Base-by-base conservation (phyloP, 2,797 vertebrate genomes). In the Sebastolobus alascanus region DNA sequence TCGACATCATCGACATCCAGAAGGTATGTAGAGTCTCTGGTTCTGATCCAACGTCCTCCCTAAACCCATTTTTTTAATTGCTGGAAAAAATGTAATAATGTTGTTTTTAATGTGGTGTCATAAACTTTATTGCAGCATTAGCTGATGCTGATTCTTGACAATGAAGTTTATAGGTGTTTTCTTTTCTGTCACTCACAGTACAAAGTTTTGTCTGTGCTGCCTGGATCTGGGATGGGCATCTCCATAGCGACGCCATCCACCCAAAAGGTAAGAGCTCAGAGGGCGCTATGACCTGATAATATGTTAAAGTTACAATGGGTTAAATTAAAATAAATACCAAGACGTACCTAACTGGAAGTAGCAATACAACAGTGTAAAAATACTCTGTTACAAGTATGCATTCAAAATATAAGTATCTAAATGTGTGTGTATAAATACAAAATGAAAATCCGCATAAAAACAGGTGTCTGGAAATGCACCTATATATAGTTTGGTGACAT, bases 141-240 rank as follows among this genome's bases (percentile, higher is more conserved):
- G 43, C 14, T 46, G 43, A 52, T 29, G 18, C 37, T 35, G 13
- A n/a, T 40, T 73, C 5, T 14, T 63, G 11, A 1, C 46, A 29
- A 31, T 72, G 5, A 74, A 55, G 31, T 52, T 59, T 7, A 18
- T 52, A 8, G 18, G 25, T 25, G 3, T 66, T 29, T 2, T 68
- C 31, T 65, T 22, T 71, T 75, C 29, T 75, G 37, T 58, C 63
- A 27, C 12, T 86, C 37, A 12, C 89, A 99, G 99, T 99, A 99
- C 93, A 99, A 99, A 96, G 99, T 98, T 58, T 94, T 99, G 75
- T 99, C 99, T 1, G 97, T 99, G 81, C 96, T 99, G 35, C 99
- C 98, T 2, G 99, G 99, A 76, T 99, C 98, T 8, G 98, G 98
- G 83, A 99, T 99, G 98, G 98, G 98, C 31, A 99, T 99, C 84